Evolutionary conservation across 2,113 vertebrate species (phyloP), one percentile per base, ranked within the genome.

Genomic region (Oceanites oceanicus): DNA sequence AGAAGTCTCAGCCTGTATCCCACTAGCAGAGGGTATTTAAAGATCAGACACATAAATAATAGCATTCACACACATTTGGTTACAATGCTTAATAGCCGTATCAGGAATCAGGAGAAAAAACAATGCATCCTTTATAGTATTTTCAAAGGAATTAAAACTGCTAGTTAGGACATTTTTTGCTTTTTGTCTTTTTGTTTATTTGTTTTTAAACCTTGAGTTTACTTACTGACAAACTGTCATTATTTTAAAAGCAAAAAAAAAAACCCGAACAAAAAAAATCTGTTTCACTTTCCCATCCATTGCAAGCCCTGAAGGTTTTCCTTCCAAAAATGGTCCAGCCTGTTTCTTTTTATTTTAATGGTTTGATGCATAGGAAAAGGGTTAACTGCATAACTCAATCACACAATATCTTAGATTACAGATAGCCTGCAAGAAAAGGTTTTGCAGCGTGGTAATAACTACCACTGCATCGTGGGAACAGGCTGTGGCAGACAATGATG

Each of bases 391-490:
- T 85, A 92, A 93, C 97, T 95, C 96, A 71, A 86, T 89, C 92
- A 67, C 92, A 92, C 85, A 94, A 82, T 94, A 90, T 97, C 96
- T 97, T 94, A 97, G 97, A 83, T 97, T 97, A 96, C 96, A 97
- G 97, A 97, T 97, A 97, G 97, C 75, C 86, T 86, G 89, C 73
- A 85, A 95, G 96, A 95, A 95, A 91, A 97, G 96, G 93, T 97
- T 97, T 95, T 73, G 97, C 95, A 94, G 97, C 8, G 20, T 89
- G 94, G 98, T 94, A 94, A 96, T 97, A 98, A 98, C 97, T 97
- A 98, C 97, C 91, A 90, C 96, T 97, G 98, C 98, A 98, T 98
- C 98, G 97, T 98, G 98, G 98, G 98, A 98, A 98, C 98, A 96
- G 97, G 97, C 96, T 92, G 95, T 95, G 71, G 93, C 95, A 97